Base-by-base conservation (phyloP, 2,113 vertebrate species). In the Pogonocichla stellata region DNA sequence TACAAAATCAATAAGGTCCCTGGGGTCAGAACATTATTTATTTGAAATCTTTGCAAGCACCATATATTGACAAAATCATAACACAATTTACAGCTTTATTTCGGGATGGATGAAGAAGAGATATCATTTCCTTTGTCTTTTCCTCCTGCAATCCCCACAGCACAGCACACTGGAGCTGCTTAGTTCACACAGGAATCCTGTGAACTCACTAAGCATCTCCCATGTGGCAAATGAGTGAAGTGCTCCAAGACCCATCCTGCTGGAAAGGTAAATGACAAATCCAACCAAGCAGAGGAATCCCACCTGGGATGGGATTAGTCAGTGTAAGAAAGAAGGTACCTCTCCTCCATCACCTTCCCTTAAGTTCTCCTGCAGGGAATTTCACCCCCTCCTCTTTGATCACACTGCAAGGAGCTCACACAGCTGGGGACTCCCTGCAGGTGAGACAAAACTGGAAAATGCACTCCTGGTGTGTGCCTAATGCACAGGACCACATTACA, bases 1-100 rank as follows among this genome's bases (percentile, higher is more conserved):
- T 96, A 61, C 77, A 96, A 98, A 97, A 97, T 97, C 96, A 97
- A 97, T 97, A 95, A 80, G 54, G 61, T 24, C 88, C 50, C 79
- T n/a, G 8, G 90, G 88, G 94, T 88, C 85, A 74, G 83, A 94
- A 67, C 57, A 57, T 95, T 96, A 96, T 80, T 97, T 96, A 97
- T 97, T 93, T 96, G 90, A 96, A 91, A 82, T 57, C 61, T 96
- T 96, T 82, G 93, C 81, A 94, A 71, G 84, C 83, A 90, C 80
- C 12, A 11, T 71, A 17, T 87, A 91, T 87, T 2, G 79, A 83
- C 77, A 95, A 96, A 97, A 96, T 90, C 88, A 60, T 87, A 97
- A 95, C 45, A 33, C 78, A 65, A 77, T 94, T 92, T 90, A 95
- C 69, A 72, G 88, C 60, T 92, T 54, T 66, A 80, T 56, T 94